These are phyloP conservation scores for Hipparchia semele DNA, from an alignment of 2,888 invertebrate genomes.

Conservation along the genomic window DNA sequence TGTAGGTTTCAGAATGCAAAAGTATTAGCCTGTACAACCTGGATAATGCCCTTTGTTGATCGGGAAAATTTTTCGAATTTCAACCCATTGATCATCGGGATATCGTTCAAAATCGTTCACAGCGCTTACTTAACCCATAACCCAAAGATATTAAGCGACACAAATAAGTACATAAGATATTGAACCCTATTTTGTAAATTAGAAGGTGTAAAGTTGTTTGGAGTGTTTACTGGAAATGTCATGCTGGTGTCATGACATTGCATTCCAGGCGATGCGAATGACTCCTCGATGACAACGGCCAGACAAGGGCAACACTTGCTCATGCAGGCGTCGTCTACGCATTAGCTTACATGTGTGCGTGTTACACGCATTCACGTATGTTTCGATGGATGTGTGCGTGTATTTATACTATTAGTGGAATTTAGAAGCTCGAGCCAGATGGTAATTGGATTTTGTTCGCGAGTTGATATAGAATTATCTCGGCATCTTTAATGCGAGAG, in stretches of 20 bases:
- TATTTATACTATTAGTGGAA: slow-evolving; percentile 36
- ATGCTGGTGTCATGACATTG: slow-evolving; percentile 72
- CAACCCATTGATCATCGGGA: slow-evolving; percentile 42
- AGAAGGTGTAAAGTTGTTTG: slow-evolving; percentile 44
- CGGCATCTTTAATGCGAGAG: background rate
- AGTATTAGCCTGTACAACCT: slow-evolving; percentile 55
- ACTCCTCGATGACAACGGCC: slow-evolving; percentile 76
- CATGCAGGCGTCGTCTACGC: slow-evolving; percentile 57
- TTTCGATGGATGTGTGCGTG: slow-evolving; percentile 26
- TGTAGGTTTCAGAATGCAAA: slow-evolving; percentile 45
- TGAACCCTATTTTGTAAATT: background rate
- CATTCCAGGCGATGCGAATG: slow-evolving; percentile 78
- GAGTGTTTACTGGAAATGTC: slow-evolving; percentile 47
- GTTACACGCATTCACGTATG: slow-evolving; percentile 14
- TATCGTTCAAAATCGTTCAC: slow-evolving; percentile 62
- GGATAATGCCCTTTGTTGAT: slow-evolving; percentile 67
- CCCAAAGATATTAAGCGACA: slow-evolving; percentile 43
- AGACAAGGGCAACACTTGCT: slow-evolving; percentile 77
- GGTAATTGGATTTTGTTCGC: slow-evolving; percentile 22
- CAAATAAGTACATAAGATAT: slow-evolving; percentile 19
- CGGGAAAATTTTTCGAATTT: slow-evolving; percentile 55
- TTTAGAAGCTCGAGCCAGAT: slow-evolving; percentile 30
- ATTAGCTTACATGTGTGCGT: slow-evolving; percentile 18
- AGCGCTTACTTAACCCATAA: background rate
- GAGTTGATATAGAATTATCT: slow-evolving; percentile 22